A percentile compares a stretch with the other conserved stretches of the same genome.
phyloP scores from a whole-genome alignment of 2,888 invertebrate genomes.

The Ferrisia virgata region DNA sequence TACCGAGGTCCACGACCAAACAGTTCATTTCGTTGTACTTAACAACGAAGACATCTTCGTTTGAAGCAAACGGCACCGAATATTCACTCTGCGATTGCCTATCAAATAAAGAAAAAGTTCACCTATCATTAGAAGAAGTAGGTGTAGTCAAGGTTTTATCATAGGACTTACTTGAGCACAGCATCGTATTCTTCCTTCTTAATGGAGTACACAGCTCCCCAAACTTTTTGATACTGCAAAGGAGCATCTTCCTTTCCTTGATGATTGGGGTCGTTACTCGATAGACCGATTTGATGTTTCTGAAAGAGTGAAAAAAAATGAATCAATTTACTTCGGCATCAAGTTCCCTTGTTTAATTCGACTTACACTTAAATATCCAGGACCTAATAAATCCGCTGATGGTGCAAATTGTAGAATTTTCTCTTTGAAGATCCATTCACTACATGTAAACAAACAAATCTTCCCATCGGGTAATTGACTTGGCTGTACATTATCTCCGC shows the following conservation, averaged over 20 bases:
- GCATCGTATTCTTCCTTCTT: not conserved
- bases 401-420: not conserved
- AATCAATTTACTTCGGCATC: not conserved
- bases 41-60: not conserved
- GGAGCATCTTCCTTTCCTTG: not conserved
- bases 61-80: not conserved
- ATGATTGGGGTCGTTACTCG: not conserved
- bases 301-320: not conserved
- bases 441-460: not conserved
- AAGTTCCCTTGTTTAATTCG: not conserved
- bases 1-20: not conserved
- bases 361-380: not conserved
- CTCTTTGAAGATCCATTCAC: conserved; percentile 14
- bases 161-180: not conserved
- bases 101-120: not conserved
- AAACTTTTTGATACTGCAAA: not conserved
- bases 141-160: too few species aligned
- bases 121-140: not conserved
- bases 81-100: not conserved
- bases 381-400: not conserved
- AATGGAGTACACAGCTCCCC: conserved; percentile 1
- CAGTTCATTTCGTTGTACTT: conserved; percentile 1
- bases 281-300: not conserved
- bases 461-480: not conserved
- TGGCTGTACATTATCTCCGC: not conserved